These are phyloP conservation scores for Pseudomyrmex cubaensis DNA, from an alignment of 1,140 invertebrate species.

Conservation along the genomic window DNA sequence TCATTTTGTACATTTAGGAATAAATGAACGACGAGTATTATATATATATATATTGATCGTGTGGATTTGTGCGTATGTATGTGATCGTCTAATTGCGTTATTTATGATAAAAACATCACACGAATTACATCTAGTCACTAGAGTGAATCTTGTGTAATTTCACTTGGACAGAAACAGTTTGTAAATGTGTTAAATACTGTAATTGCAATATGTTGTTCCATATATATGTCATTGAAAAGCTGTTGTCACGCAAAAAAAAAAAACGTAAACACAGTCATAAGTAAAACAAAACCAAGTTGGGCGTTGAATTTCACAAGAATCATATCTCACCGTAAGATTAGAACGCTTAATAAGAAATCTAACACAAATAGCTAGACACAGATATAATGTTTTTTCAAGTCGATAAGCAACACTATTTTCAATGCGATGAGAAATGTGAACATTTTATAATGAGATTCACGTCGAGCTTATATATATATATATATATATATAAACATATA, in stretches of 20 bases:
- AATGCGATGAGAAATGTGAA: conserved; percentile 43
- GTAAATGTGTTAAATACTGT: conserved; percentile 49
- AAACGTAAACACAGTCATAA: conserved; percentile 65
- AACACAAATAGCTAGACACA: conserved; percentile 18
- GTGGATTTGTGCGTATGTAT: conserved; percentile 27
- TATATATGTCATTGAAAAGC: conserved; percentile 44
- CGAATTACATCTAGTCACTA: conserved; percentile 55
- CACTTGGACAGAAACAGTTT: conserved; percentile 44
- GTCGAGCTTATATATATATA: conserved; percentile 23
- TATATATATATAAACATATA: neutral
- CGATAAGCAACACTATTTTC: conserved; percentile 32
- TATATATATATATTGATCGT: conserved; percentile 24
- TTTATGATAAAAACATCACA: conserved; percentile 62
- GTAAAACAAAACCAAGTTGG: conserved; percentile 54
- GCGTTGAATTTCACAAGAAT: conserved; percentile 62
- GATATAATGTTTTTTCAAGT: conserved; percentile 11
- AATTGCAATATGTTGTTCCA: conserved; percentile 37
- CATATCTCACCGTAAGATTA: conserved; percentile 51
- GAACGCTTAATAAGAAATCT: conserved; percentile 19
- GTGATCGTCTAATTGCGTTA: conserved; percentile 55
- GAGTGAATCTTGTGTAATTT: conserved; percentile 54
- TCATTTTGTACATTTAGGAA: conserved; percentile 68
- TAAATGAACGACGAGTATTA: conserved; percentile 55
- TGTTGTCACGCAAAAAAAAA: conserved; percentile 65
- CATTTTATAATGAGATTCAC: conserved; percentile 21